These are phyloP conservation scores for Acronicta leporina DNA, from an alignment of 2,888 invertebrate genomes.

Conservation along the genomic window DNA sequence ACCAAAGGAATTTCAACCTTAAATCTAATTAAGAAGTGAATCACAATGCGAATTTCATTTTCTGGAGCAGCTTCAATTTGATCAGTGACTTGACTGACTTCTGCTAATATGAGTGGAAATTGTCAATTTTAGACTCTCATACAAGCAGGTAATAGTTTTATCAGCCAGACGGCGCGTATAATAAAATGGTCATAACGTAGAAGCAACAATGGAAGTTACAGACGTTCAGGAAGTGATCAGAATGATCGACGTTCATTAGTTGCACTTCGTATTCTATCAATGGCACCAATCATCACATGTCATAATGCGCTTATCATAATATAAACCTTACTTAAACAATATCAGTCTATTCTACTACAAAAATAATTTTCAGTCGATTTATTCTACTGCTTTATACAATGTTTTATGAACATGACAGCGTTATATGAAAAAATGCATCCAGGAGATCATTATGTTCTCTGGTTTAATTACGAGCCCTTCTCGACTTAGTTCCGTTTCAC, in stretches of 20 bases:
- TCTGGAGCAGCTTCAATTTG: too few relatives aligned
- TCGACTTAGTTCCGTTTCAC: slow-evolving; percentile 68
- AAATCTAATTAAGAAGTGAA: too few relatives aligned
- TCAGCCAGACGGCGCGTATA: slow-evolving; percentile 32
- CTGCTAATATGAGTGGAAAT: too few relatives aligned
- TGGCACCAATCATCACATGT: slow-evolving; percentile 89
- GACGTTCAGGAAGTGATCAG: slow-evolving; percentile 76
- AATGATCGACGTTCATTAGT: slow-evolving; percentile 75
- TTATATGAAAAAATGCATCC: slow-evolving; percentile 75
- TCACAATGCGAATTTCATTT: too few relatives aligned
- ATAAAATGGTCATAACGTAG: slow-evolving; percentile 45
- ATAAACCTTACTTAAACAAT: slow-evolving; percentile 79
- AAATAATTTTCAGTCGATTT: slow-evolving; percentile 89
- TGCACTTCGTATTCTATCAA: slow-evolving; percentile 86
- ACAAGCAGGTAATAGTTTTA: background rate
- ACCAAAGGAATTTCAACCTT: too few relatives aligned
- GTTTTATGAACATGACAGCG: slow-evolving; percentile 68
- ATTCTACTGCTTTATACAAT: slow-evolving; percentile 82
- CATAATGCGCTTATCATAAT: slow-evolving; percentile 85
- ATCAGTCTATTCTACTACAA: slow-evolving; percentile 89
- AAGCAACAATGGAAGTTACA: slow-evolving; percentile 86
- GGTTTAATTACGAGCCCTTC: slow-evolving; percentile 65
- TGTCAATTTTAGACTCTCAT: too few relatives aligned
- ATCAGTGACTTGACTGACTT: too few relatives aligned
- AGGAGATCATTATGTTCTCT: slow-evolving; percentile 77